A percentile compares a stretch with the other conserved stretches of the same genome.
phyloP scores from a whole-genome alignment of 1,140 invertebrate genomes.

The Drosophila sechellia region DNA sequence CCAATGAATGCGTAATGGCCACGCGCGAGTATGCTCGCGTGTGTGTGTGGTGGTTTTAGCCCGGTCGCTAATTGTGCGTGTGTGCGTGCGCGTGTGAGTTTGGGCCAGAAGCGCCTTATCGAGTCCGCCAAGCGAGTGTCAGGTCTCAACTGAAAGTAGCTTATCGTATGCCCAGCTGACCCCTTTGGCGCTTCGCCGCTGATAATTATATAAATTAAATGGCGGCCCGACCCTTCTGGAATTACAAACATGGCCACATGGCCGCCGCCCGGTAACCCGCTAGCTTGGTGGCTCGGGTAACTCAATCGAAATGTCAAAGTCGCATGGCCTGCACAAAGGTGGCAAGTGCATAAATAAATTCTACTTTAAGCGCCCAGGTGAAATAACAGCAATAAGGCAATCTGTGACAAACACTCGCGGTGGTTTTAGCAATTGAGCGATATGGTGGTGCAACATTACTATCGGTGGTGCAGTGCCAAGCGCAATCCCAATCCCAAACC shows the following conservation, averaged over 20 bases:
- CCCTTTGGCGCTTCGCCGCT: constrained; percentile 61
- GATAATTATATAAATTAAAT: constrained; percentile 75
- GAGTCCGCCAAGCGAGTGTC: constrained; percentile 48
- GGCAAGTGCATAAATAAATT: constrained; percentile 68
- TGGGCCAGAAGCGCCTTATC: constrained; percentile 63
- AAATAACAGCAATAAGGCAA: constrained; percentile 46
- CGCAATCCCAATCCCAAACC: too few relatives aligned
- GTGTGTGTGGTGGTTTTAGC: constrained; percentile 36
- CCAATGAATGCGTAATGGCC: constrained; percentile 81
- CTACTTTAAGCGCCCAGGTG: constrained; percentile 50
- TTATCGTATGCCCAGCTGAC: constrained; percentile 71
- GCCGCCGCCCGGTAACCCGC: not conserved
- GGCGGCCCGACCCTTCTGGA: constrained; percentile 18
- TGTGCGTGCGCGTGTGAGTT: constrained; percentile 35
- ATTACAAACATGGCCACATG: constrained; percentile 18
- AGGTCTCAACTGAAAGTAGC: constrained; percentile 65
- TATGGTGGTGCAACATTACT: constrained; percentile 7
- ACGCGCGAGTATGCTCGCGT: constrained; percentile 22
- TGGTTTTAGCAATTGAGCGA: constrained; percentile 29
- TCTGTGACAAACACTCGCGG: constrained; percentile 45
- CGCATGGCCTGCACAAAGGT: constrained; percentile 52
- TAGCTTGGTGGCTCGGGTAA: constrained; percentile 31
- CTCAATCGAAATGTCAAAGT: constrained; percentile 79
- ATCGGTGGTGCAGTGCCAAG: not conserved
- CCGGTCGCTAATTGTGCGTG: constrained; percentile 45